Conservation (phyloP, 1,140 invertebrate species). For the Drosophila dunni region DNA sequence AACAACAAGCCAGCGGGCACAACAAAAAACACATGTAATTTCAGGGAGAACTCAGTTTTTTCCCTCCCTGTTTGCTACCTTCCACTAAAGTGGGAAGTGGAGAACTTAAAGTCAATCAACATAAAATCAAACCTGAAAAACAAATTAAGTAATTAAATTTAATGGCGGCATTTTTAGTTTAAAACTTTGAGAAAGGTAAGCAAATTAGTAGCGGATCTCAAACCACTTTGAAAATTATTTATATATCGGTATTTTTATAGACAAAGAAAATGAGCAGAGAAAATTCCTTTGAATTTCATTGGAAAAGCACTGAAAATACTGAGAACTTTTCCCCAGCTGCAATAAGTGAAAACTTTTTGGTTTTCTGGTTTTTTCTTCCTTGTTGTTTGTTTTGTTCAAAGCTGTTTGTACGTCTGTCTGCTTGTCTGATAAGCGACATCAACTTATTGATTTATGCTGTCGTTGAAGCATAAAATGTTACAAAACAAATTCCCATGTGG, state of each 20-base stretch:
- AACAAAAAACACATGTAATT: constrained; percentile 51
- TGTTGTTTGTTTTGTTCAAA: background rate
- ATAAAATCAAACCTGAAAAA: background rate
- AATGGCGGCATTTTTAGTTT: background rate
- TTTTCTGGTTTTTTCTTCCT: no score
- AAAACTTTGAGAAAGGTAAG: background rate
- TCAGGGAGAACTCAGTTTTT: constrained; percentile 25
- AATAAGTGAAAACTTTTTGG: constrained; percentile 35
- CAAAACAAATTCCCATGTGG: constrained; percentile 67
- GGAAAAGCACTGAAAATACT: background rate
- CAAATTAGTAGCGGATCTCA: background rate
- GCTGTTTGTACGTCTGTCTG: constrained; percentile 15
- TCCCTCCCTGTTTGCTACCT: background rate
- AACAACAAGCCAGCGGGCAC: constrained; percentile 35
- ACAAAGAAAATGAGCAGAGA: background rate
- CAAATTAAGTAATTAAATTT: constrained; percentile 3
- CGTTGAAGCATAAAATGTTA: constrained; percentile 45
- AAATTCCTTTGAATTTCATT: background rate
- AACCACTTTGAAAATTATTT: background rate
- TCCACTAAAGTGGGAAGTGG: constrained; percentile 13
- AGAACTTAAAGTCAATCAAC: background rate
- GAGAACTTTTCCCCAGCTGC: constrained; percentile 24
- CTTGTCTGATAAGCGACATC: constrained; percentile 26
- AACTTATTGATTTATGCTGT: constrained; percentile 75
- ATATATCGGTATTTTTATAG: background rate